Evolutionary conservation across 2,113 vertebrate species (phyloP), one percentile per base, ranked within the genome.

Genomic region (Anoplopoma fimbria): DNA sequence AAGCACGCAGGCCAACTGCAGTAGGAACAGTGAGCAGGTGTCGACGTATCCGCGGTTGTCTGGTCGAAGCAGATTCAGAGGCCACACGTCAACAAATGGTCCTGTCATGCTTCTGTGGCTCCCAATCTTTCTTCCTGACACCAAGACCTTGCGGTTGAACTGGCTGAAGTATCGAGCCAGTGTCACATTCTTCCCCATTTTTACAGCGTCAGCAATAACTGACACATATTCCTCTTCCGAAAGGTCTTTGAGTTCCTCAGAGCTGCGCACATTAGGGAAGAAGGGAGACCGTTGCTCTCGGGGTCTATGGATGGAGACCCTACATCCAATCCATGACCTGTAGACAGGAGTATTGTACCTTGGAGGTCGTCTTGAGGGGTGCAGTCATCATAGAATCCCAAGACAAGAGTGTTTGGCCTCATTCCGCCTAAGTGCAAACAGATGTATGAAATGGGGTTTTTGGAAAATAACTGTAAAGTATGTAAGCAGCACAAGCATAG

Each of bases 1-100:
- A n/a, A 97, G 95, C 63, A 98, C 95, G 0, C 96, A 96, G 57
- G 95, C 96, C 94, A 97, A 94, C 91, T 97, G 97, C 71, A 97
- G 93, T 36, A 97, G 93, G 89, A 98, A 97, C 68, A 98, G 94
- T 63, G 96, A 97, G 93, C 96, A 96, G 36, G 94, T 96, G 89
- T 97, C 96, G 0, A 97, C 96, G 0, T 97, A 97, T 62, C 94
- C 93, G 4, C 93, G 90, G 2, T 94, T 95, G 93, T 97, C 96
- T 0, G 96, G 97, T 3, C 94, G 95, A 69, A 97, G 90, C 38
- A 97, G 93, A 93, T 97, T 97, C 72, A 97, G 88, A 0, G 97
- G 97, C 97, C 97, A 97, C n/a, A 96, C 95, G 0, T 97, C 96
- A 40, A 97, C 95, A 60, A 23, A 96, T 49, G 63, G 87, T 38